Conservation (phyloP, 2,797 vertebrate genomes). For the Oryzias dopingdopingensis region DNA sequence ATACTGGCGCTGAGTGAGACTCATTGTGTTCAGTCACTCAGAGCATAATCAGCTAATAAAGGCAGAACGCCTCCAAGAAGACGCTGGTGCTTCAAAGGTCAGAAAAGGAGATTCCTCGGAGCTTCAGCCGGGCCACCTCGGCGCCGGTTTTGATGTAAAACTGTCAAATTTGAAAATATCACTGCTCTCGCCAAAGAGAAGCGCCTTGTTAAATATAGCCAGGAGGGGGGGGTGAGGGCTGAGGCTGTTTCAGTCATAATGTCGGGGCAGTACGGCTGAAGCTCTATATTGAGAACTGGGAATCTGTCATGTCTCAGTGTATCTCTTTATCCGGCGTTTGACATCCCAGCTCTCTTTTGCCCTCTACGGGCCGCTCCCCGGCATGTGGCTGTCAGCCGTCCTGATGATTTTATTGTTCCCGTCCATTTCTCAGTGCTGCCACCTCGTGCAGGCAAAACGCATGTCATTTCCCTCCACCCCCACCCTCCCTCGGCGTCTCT, state of each 20-base stretch:
- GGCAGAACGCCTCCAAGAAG: constrained; percentile 17
- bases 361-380: constrained; percentile 64
- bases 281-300: constrained; percentile 74
- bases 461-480: constrained; percentile 29
- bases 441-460: constrained; percentile 63
- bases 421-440: constrained; percentile 51
- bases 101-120: not conserved
- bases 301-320: constrained; percentile 69
- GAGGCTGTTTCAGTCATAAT: constrained; percentile 39
- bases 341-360: constrained; percentile 69
- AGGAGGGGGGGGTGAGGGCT: constrained; percentile 27
- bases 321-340: constrained; percentile 71
- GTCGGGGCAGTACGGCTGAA: constrained; percentile 52
- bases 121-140: constrained; percentile 16
- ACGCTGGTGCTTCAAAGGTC: constrained; percentile 25
- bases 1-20: constrained; percentile 52
- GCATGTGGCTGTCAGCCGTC: constrained; percentile 59
- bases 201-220: constrained; percentile 68
- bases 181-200: constrained; percentile 43
- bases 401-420: constrained; percentile 65
- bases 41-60: constrained; percentile 47
- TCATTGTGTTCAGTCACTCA: constrained; percentile 52
- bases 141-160: constrained; percentile 29
- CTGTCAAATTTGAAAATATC: constrained; percentile 51
- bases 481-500: constrained; percentile 37